These are phyloP conservation scores for Oostethus manadensis DNA, from an alignment of 2,113 vertebrate species.

Conservation along the genomic window DNA sequence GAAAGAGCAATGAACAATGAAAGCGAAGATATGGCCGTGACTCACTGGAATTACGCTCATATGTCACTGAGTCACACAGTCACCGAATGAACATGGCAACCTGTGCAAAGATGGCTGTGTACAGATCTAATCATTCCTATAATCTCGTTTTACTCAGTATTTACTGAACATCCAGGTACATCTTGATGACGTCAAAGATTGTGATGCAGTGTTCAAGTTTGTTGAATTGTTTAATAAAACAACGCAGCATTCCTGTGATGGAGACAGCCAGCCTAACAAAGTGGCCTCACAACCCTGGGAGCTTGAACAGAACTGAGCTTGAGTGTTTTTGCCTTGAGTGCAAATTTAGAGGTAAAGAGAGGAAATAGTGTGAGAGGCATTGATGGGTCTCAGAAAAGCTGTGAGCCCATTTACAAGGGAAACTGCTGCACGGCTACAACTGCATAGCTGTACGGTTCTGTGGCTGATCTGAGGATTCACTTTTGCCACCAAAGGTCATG, in stretches of 20 bases:
- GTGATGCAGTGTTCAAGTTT: constrained; percentile 6
- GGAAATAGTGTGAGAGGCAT: constrained; percentile 16
- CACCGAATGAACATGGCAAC: constrained; percentile 1
- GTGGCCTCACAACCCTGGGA: constrained; percentile 3
- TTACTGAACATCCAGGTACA: constrained; percentile 15
- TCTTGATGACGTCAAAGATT: not conserved
- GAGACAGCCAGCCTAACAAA: constrained; percentile 15
- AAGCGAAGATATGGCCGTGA: constrained; percentile 16
- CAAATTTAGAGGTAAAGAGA: too few species aligned
- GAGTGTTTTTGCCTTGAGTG: not conserved
- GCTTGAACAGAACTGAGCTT: constrained; percentile 21
- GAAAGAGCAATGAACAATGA: constrained; percentile 3
- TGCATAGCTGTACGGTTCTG: constrained; percentile 15
- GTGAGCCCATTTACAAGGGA: constrained; percentile 36
- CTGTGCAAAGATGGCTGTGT: constrained; percentile 11
- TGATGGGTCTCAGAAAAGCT: constrained; percentile 24
- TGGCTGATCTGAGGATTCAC: constrained; percentile 11
- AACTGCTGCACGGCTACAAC: constrained; percentile 38
- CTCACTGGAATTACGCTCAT: constrained; percentile 47
- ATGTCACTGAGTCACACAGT: constrained; percentile 44
- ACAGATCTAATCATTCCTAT: constrained; percentile 9
- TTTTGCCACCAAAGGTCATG: constrained; percentile 28
- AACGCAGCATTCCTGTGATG: not conserved
- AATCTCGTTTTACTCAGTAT: constrained; percentile 20
- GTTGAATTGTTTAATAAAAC: constrained; percentile 23